Conservation (phyloP, 2,888 invertebrate genomes). For the Caenorhabditis japonica region DNA sequence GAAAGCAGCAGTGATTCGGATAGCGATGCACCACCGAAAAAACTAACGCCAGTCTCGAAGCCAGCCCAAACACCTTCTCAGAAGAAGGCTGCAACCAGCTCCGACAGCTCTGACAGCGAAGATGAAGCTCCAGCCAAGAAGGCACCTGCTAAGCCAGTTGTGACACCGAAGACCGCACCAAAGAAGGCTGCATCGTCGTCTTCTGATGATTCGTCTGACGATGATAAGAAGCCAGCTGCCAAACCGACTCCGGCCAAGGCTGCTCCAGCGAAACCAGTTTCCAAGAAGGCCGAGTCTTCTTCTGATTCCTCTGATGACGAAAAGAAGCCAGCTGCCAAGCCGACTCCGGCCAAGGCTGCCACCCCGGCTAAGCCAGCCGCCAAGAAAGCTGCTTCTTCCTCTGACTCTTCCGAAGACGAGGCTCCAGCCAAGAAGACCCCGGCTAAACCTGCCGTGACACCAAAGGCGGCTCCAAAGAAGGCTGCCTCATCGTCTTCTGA, state of each 20-base stretch:
- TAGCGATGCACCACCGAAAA: slow-evolving; percentile 21
- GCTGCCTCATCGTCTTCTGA: slow-evolving; percentile 25
- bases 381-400: slow-evolving; percentile 30
- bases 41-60: slow-evolving; percentile 26
- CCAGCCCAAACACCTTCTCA: slow-evolving; percentile 38
- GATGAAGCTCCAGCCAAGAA: slow-evolving; percentile 34
- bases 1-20: slow-evolving; percentile 25
- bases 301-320: slow-evolving; percentile 32
- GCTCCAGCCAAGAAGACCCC: slow-evolving; percentile 15
- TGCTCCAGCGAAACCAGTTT: slow-evolving; percentile 7
- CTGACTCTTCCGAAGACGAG: slow-evolving; percentile 37
- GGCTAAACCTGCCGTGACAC: slow-evolving; percentile 20
- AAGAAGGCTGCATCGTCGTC: slow-evolving; percentile 26
- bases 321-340: slow-evolving; percentile 31
- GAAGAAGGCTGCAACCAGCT: slow-evolving; percentile 40
- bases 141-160: slow-evolving; percentile 3
- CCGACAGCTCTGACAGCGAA: slow-evolving; percentile 42
- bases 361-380: slow-evolving; percentile 12
- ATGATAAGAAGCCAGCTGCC: slow-evolving; percentile 17
- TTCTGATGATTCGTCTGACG: slow-evolving; percentile 25
- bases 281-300: slow-evolving; percentile 21
- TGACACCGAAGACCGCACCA: slow-evolving; percentile 17
- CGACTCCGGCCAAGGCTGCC: slow-evolving; percentile 7
- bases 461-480: slow-evolving; percentile 28
- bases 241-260: slow-evolving; percentile 22